Base-by-base conservation (phyloP, 2,113 vertebrate species). In the Philantomba maxwellii region DNA sequence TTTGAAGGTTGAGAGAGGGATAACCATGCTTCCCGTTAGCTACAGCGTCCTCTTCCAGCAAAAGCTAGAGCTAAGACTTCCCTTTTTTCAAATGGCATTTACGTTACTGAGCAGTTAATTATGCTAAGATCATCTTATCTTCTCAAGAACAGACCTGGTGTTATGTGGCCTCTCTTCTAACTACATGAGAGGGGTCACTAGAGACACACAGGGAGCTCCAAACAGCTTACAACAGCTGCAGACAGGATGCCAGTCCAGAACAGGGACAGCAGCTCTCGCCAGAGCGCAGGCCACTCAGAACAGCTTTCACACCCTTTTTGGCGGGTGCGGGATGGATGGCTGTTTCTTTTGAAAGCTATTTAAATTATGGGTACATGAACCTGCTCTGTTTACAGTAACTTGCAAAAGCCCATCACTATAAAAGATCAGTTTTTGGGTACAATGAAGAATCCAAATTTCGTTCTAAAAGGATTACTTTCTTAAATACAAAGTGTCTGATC, bases 401-500 rank as follows among this genome's bases (percentile, higher is more conserved):
- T 60, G 53, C 21, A 92, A 94, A 91, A 86, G 25, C 26, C 80
- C 25, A 19, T 92, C 58, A 62, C 58, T 62, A 45, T 39, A 55
- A 60, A 88, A 89, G 58, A 45, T 80, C 14, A 53, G 2, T 60
- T 88, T 73, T 92, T 28, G 47, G 25, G 45, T 86, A 82, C 96
- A 82, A 94, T 73, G 53, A 96, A 96, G 45, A 70, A 86, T 89
- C 57, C 60, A 78, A 58, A 47, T 83, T 70, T 93, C 30, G 58
- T 15, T 60, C 49, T 87, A 57, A 53, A 78, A 91, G 21, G 15
- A 81, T 89, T 73, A 84, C 33, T 89, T 96, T 91, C 58, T 60
- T 14, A 73, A 94, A 96, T 81, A 43, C 49, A 73, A 97, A 96
- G 49, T 96, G 95, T 70, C 83, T 75, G 91, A 96, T 88, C 95